A percentile compares a stretch with the other conserved stretches of the same genome.
phyloP scores from a whole-genome alignment of 2,113 vertebrate species.

The Corvus cornix region DNA sequence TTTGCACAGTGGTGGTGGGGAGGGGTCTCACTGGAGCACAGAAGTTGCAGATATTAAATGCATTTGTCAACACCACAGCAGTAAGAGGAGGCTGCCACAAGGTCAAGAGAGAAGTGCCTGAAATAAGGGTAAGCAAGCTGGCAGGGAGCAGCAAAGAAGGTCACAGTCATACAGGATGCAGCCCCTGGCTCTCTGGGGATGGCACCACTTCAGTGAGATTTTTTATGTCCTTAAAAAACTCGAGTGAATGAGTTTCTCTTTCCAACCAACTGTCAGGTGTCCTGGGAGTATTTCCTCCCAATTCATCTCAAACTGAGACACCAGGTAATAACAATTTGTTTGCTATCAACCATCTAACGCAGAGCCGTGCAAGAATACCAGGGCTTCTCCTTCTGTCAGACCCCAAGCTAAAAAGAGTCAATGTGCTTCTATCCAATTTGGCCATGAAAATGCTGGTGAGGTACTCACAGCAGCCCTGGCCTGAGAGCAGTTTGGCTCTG shows the following conservation, averaged over 20 bases:
- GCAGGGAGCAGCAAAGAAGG: neutral
- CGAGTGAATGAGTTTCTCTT: neutral
- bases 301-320: too few relatives aligned
- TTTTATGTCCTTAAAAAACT: neutral
- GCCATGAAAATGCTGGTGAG: neutral
- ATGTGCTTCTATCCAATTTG: neutral
- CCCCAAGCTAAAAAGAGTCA: neutral
- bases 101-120: neutral
- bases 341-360: neutral
- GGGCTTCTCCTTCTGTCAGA: constrained; percentile 20
- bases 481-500: neutral
- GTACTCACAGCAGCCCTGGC: neutral
- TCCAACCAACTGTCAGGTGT: neutral
- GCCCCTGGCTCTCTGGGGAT: neutral
- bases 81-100: neutral
- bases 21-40: neutral
- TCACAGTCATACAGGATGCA: fast-evolving
- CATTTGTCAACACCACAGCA: neutral
- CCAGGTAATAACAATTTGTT: constrained; percentile 27
- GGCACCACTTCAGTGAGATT: neutral
- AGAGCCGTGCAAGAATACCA: neutral
- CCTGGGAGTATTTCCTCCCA: too few relatives aligned
- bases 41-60: neutral
- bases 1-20: fast-evolving
- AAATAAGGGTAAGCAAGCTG: neutral